Evolutionary conservation across 1,140 invertebrate genomes (phyloP).

Genomic region (Drosophila guanche): DNA sequence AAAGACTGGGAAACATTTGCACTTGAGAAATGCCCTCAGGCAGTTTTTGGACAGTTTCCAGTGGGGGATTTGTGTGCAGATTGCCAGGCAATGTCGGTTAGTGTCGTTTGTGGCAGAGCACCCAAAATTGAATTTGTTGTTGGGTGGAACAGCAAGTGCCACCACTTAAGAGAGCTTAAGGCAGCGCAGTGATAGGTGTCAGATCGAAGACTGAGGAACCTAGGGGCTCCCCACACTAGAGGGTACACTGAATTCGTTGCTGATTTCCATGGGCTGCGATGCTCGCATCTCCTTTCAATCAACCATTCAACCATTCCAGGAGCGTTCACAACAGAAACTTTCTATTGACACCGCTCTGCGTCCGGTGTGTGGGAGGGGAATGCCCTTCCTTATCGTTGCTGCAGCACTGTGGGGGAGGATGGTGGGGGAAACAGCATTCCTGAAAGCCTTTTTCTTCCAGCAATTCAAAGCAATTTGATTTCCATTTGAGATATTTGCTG

Average conservation of each 20-base stretch:
- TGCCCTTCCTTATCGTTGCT: neutral
- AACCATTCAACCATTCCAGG: slow-evolving; percentile 2
- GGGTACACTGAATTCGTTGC: neutral
- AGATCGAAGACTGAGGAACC: too few relatives aligned
- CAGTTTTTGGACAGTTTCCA: slow-evolving; percentile 17
- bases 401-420: slow-evolving; percentile 7
- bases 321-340: neutral
- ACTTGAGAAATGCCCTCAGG: slow-evolving; percentile 43
- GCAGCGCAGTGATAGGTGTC: too few relatives aligned
- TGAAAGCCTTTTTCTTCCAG: slow-evolving; percentile 42
- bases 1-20: slow-evolving; percentile 56
- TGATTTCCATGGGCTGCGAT: neutral
- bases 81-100: neutral
- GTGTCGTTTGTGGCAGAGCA: neutral
- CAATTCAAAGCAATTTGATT: slow-evolving; percentile 71
- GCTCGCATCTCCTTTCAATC: too few relatives aligned
- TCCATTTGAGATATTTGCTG: slow-evolving; percentile 69
- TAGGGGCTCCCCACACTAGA: too few relatives aligned
- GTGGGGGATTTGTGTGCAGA: neutral
- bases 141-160: too few relatives aligned
- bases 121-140: too few relatives aligned
- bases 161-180: too few relatives aligned
- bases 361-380: neutral
- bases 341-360: slow-evolving; percentile 11
- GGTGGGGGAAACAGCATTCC: slow-evolving; percentile 12